Conservation (phyloP, 2,797 vertebrate species). For the Hippopotamyrus pictus region DNA sequence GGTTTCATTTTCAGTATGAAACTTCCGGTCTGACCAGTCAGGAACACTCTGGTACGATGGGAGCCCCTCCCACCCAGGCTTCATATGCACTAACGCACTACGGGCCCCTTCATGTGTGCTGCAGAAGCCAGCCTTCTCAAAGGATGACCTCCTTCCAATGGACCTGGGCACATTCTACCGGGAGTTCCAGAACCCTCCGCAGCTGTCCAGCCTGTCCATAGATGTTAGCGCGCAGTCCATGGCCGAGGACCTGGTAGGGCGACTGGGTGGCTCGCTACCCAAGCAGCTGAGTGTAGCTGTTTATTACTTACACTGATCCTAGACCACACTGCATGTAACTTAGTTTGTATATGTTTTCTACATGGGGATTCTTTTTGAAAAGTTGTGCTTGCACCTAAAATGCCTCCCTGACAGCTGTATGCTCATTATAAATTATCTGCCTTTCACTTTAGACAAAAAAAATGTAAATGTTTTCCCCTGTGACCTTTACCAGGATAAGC, state of each 20-base stretch:
- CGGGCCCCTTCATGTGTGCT: constrained; percentile 26
- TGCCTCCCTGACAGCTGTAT: background rate
- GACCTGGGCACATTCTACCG: constrained; percentile 95
- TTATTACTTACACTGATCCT: background rate
- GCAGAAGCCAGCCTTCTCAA: constrained; percentile 95
- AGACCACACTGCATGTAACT: background rate
- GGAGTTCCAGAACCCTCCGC: constrained; percentile 97
- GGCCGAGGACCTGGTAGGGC: constrained; percentile 92
- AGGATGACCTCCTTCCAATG: constrained; percentile 95
- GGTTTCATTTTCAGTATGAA: background rate
- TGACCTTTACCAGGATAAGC: background rate
- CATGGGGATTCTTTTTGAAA: background rate
- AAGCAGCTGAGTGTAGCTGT: background rate
- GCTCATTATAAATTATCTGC: background rate
- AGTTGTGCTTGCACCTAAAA: background rate
- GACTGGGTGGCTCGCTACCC: background rate
- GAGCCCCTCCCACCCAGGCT: background rate
- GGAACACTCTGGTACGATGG: background rate
- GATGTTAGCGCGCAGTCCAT: constrained; percentile 95
- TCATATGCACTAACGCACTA: background rate
- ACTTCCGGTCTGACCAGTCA: background rate
- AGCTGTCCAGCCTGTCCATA: constrained; percentile 89
- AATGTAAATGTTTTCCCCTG: background rate
- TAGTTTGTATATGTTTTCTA: background rate
- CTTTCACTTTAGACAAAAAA: background rate